Evolutionary conservation across 1,140 invertebrate genomes (phyloP), one percentile per base, ranked within the genome.

Genomic region (Lerema accius): DNA sequence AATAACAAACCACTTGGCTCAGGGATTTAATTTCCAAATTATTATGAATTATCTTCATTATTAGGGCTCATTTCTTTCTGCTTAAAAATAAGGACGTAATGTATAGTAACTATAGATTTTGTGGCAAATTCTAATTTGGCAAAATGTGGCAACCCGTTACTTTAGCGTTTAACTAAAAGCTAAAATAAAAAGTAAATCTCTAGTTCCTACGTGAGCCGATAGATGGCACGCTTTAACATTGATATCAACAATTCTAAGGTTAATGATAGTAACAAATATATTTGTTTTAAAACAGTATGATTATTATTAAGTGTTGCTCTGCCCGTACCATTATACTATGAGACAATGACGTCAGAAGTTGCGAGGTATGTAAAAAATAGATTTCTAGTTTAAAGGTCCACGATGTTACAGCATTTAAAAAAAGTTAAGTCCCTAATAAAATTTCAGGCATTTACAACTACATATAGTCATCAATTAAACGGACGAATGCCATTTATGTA

Each of bases 31-130:
- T 23, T 2, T 23, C 5, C 5, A 5, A 23, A 23, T 23, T 23
- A n/a, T 32, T 32, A 32, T 9, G 3, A 7, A 32, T 4, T 32
- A 32, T 23, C 17, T 26, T 51, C 37, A 53, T 42, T 43, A 26
- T 26, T 43, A 16, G 13, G 50, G 17, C 4, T 15, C 16, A 14
- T 13, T 51, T 39, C 16, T 15, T 43, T 28, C 6, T 16, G 51
- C 51, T 43, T 55, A 53, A n/a, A 53, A 53, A 55, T 55, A 55
- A 55, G 51, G 51, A 55, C 51, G 51, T 28, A 55, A 55, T 43
- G 15, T 11, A 28, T 55, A 55, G 51, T 55, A 55, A 55, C 51
- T 55, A 43, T 55, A 43, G 51, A 55, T 42, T 40, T 39, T 43
- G 51, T 55, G 51, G 51, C 13, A 23, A 13, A 35, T 37, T 40